phyloP scores from a whole-genome alignment of 2,888 invertebrate species.

The Congeria kusceri region DNA sequence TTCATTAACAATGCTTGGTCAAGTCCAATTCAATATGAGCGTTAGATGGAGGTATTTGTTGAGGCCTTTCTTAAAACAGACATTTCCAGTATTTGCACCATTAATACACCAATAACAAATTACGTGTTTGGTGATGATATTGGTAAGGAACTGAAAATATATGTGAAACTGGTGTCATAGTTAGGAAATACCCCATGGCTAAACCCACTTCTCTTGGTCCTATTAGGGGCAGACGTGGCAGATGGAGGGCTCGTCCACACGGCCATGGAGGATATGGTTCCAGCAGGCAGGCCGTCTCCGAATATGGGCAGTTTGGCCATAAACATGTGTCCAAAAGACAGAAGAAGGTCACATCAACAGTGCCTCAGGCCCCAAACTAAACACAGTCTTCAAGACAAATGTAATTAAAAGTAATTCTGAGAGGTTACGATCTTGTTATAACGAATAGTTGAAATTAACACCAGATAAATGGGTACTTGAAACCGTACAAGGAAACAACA shows the following conservation, averaged over 20 bases:
- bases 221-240: background rate
- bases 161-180: no score
- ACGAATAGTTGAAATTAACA: no score
- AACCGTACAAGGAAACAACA: background rate
- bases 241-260: background rate
- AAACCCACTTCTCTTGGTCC: background rate
- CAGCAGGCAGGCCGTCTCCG: background rate
- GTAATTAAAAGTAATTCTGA: background rate
- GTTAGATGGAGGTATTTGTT: no score
- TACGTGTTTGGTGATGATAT: no score
- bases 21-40: constrained; percentile 27
- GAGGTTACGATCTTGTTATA: background rate
- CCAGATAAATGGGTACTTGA: no score
- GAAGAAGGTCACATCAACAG: background rate
- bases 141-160: no score
- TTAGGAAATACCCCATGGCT: no score
- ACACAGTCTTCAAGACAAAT: background rate
- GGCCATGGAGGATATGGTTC: background rate
- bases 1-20: constrained; percentile 17
- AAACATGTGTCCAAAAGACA: background rate
- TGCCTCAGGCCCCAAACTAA: background rate
- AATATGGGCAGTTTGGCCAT: background rate
- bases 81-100: no score
- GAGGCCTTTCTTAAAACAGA: no score
- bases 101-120: no score